Base-by-base conservation (phyloP, 2,888 invertebrate species). In the Schizaphis graminum region DNA sequence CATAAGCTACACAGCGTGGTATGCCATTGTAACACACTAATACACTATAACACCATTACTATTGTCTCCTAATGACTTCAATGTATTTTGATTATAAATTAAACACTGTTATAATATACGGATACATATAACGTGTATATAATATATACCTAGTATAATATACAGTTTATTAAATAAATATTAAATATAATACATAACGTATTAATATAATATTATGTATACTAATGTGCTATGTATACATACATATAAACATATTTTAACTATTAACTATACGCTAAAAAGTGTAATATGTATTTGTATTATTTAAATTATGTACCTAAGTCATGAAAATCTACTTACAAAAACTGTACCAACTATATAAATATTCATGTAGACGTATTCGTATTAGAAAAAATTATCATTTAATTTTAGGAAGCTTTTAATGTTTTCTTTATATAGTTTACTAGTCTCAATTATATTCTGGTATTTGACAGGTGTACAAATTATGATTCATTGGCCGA, bases 11-110 rank as follows among this genome's bases (percentile, higher is more conserved):
- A 90, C 90, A 93, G 85, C 85, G 28, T 28, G 47, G 85, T 47
- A 85, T 90, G 47, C 85, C 28, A 93, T 93, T 93, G 89, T 85
- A 49, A 93, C 90, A 21, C 21, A 93, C 90, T 93, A 85, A 93
- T 85, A 21, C 53, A 93, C 90, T 93, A 85, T 85, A 28, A 93
- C 85, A 90, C 85, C 57, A 85, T 93, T 90, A 84, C 44, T 41
- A 77, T 89, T 89, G 93, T 61, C 21, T 57, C 61, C 61, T 56
- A 49, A 56, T 89, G 89, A 56, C 44, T 77, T 89, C 44, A 56
- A 89, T 88, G 21, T 77, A 47, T 89, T 93, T 85, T 85, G 85
- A 93, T 90, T 90, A 49, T 57, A 57, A 89, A 90, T 93, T 84
- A 93, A 89, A 93, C 21, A n/a, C n/a, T 21, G n/a, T 67, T n/a